A percentile compares a stretch with the other conserved stretches of the same genome.
phyloP scores from a whole-genome alignment of 2,113 vertebrate species.

The Hypomesus transpacificus region DNA sequence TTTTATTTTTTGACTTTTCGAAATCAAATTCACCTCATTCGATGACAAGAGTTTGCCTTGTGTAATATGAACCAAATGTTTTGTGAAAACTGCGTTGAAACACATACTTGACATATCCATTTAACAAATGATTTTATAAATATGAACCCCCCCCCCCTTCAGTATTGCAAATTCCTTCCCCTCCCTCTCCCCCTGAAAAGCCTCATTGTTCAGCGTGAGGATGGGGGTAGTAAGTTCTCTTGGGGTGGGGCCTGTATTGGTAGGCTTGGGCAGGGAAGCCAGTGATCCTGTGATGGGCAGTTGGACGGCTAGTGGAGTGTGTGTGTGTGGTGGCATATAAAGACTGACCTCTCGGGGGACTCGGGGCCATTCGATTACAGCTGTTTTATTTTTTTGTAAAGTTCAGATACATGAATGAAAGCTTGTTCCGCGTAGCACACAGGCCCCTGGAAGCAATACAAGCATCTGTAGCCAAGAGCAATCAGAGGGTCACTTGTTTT shows the following conservation, averaged over 20 bases:
- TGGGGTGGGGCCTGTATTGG: constrained; percentile 29
- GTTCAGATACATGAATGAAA: constrained; percentile 24
- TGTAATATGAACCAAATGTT: constrained; percentile 57
- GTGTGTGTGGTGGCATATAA: constrained; percentile 37
- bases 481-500: neutral
- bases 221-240: constrained; percentile 14
- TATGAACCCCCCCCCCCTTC: neutral
- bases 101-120: constrained; percentile 3
- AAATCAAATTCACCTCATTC: constrained; percentile 45
- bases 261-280: constrained; percentile 5
- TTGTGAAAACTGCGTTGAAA: constrained; percentile 45
- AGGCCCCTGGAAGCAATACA: constrained; percentile 16
- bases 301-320: constrained; percentile 31
- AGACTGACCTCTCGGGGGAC: constrained; percentile 64
- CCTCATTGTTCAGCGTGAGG: constrained; percentile 35
- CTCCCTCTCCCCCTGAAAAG: constrained; percentile 1
- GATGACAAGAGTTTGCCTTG: constrained; percentile 53
- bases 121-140: constrained; percentile 30
- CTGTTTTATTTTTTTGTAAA: constrained; percentile 30
- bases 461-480: constrained; percentile 55
- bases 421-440: constrained; percentile 43
- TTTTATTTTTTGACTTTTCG: constrained; percentile 23
- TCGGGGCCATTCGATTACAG: constrained; percentile 44
- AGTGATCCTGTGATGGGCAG: constrained; percentile 35
- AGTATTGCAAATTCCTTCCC: constrained; percentile 24